Base-by-base conservation (phyloP, 2,797 vertebrate species). In the Choloepus didactylus region DNA sequence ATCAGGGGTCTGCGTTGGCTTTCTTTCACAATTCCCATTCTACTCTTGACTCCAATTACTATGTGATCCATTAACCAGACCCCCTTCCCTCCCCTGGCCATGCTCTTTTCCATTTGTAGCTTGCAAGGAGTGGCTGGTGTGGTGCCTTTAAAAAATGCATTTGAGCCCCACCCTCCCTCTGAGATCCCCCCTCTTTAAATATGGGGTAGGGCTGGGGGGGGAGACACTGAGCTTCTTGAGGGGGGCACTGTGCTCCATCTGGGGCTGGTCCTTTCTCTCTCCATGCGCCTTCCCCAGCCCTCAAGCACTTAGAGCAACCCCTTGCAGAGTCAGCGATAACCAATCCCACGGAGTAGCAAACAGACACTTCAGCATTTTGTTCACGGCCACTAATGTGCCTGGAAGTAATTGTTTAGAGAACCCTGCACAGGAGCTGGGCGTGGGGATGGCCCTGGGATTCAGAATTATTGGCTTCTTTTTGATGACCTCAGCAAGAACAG, bases 271-370 rank as follows among this genome's bases (percentile, higher is more conserved):
- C 54, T 94, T 35, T 49, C 46, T 49, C 75, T 88, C 97, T 97
- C 94, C 93, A 93, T 95, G 72, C 92, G 87, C 84, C 87, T 73
- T 94, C 88, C 96, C 89, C 67, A 46, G 80, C 96, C 98, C 97
- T 97, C 96, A 94, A 97, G 98, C 97, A 96, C 97, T 98, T 98
- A 96, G 2, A 96, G 96, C 96, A 93, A 90, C 35, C 96, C 70
- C 97, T 97, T 98, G 98, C 98, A 93, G 97, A 97, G 96, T 98
- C 98, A 98, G 98, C 97, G 94, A 97, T 96, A 98, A 97, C 97
- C 46, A 95, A 97, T 97, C 97, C 93, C 96, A 96, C 96, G 94
- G 91, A 97, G 96, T 97, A 98, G 97, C 97, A 98, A 98, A 98
- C 97, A 98, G 97, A 98, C 96, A 97, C 96, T 98, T 98, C 97